A percentile compares a stretch with the other conserved stretches of the same genome.
These are phyloP conservation scores for Solenopsis fugax DNA, from an alignment of 1,140 invertebrate species.

Conservation along the genomic window DNA sequence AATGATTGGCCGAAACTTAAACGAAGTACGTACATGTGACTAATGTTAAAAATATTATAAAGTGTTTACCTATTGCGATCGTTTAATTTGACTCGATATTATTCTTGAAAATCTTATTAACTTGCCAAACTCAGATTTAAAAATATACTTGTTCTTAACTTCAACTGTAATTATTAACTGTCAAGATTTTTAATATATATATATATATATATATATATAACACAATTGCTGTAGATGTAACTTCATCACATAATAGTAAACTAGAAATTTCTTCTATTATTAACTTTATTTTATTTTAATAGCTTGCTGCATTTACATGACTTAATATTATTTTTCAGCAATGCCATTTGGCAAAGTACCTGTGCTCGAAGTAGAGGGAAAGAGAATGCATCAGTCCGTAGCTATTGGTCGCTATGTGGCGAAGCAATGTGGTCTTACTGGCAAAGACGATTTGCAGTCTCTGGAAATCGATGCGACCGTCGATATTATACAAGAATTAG, in stretches of 20 bases:
- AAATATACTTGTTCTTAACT: too few relatives aligned
- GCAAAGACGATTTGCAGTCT: conserved; percentile 89
- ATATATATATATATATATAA: too few relatives aligned
- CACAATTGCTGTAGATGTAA: too few relatives aligned
- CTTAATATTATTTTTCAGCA: conserved; percentile 81
- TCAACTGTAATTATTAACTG: too few relatives aligned
- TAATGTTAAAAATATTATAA: too few relatives aligned
- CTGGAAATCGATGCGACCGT: conserved; percentile 89
- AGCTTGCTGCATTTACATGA: not conserved
- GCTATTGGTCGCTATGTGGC: conserved; percentile 92
- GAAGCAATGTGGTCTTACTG: conserved; percentile 89
- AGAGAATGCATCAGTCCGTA: conserved; percentile 89
- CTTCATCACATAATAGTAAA: too few relatives aligned
- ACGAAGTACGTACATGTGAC: not conserved
- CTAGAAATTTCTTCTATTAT: too few relatives aligned
- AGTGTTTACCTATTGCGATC: too few relatives aligned
- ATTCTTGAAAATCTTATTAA: too few relatives aligned
- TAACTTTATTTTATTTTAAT: conserved; percentile 1
- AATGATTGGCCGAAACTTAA: not conserved
- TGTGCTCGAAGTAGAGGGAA: conserved; percentile 82
- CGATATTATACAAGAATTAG: conserved; percentile 86
- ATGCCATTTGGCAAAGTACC: conserved; percentile 93
- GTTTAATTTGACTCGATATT: too few relatives aligned
- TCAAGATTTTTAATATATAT: too few relatives aligned
- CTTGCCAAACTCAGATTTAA: too few relatives aligned